Conservation (phyloP, 2,888 invertebrate species). For the Pseudoips prasinana region DNA sequence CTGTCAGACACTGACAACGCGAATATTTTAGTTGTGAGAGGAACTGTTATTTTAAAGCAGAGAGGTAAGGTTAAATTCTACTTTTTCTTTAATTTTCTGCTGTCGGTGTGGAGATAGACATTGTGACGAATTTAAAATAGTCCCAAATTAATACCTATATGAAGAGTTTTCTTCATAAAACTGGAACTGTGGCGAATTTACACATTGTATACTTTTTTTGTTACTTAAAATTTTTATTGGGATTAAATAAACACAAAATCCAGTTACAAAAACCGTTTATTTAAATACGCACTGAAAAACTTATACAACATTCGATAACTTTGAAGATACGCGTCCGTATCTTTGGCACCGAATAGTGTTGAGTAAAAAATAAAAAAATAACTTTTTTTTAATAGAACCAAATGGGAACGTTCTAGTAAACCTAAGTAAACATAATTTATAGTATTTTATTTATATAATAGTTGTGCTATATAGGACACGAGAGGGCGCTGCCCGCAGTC, state of each 20-base stretch:
- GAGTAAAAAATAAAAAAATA: conserved; percentile 56
- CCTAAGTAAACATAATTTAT: conserved; percentile 64
- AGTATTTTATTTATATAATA: conserved; percentile 39
- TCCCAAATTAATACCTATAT: no score
- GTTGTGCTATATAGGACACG: conserved; percentile 57
- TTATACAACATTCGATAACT: conserved; percentile 63
- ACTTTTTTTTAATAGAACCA: conserved; percentile 35
- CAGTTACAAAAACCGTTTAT: conserved; percentile 50
- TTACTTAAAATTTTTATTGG: no score
- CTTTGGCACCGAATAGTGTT: conserved; percentile 52
- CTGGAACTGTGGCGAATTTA: no score
- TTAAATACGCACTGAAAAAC: conserved; percentile 76
- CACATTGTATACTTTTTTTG: no score
- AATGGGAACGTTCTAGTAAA: conserved; percentile 36
- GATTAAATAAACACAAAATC: conserved; percentile 8
- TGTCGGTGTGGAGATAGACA: no score
- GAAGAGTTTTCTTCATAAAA: no score
- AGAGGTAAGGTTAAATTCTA: no score
- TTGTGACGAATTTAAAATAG: no score
- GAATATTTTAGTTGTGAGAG: no score
- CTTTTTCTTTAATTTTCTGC: no score
- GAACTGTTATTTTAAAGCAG: no score
- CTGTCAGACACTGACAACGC: no score
- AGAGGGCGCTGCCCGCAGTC: conserved; percentile 60
- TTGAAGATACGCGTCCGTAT: conserved; percentile 39